Percentiles rank a stretch among this genome's conserved stretches.
Evolutionary conservation across 2,888 invertebrate genomes (phyloP).

Genomic region (Drosophila meridionalis): DNA sequence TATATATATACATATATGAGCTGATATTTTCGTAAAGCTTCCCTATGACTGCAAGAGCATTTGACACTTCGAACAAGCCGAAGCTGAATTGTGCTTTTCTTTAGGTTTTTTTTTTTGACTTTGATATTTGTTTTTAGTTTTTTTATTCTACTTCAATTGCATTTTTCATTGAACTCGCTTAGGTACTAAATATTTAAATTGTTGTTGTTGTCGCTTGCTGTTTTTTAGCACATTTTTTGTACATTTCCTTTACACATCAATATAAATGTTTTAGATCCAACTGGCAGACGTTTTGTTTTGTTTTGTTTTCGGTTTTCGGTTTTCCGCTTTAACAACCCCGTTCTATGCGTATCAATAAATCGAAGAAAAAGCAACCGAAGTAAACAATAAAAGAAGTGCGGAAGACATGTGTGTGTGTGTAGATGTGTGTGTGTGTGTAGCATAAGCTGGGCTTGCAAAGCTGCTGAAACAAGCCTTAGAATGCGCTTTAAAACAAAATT

Average conservation of each 20-base stretch:
- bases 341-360: neutral
- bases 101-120: neutral
- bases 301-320: neutral
- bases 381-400: constrained; percentile 23
- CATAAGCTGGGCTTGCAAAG: neutral
- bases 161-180: neutral
- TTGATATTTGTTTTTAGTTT: neutral
- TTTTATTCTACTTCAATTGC: constrained; percentile 4
- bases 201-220: neutral
- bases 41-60: neutral
- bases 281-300: constrained; percentile 20
- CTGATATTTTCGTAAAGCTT: neutral
- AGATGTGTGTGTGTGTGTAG: constrained; percentile 3
- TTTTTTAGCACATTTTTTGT: constrained; percentile 14
- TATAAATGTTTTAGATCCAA: constrained; percentile 18
- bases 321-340: constrained; percentile 7
- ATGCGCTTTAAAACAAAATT: constrained; percentile 5
- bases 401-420: constrained; percentile 32
- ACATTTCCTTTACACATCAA: constrained; percentile 15
- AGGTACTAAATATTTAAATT: constrained; percentile 17
- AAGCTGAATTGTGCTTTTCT: neutral
- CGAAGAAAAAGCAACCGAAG: constrained; percentile 26
- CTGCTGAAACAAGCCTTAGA: constrained; percentile 3
- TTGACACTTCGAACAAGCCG: neutral
- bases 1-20: neutral